Percentiles rank a stretch among this genome's conserved stretches.
Evolutionary conservation across 30 jellyfish, hydroid and myxozoan species (phyloP).

Genomic region (Turritopsis rubra): DNA sequence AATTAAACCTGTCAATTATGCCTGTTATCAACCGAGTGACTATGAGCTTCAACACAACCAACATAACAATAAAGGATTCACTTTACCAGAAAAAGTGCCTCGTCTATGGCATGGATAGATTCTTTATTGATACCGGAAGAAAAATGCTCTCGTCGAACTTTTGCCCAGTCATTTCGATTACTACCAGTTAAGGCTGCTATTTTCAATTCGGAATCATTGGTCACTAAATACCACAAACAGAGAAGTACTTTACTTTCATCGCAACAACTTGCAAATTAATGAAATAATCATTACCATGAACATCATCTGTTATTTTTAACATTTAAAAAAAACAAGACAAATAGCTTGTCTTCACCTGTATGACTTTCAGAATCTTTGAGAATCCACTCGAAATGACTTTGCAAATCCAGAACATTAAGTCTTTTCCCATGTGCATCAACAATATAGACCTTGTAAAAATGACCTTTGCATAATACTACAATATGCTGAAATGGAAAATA

Average conservation of each 20-base stretch:
- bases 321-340: too few relatives aligned
- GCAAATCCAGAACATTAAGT: conserved; percentile 66
- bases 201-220: conserved; percentile 26
- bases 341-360: too few relatives aligned
- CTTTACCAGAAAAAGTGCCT: conserved; percentile 73
- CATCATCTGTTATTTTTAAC: too few relatives aligned
- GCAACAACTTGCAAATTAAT: not conserved
- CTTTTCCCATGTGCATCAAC: conserved; percentile 86
- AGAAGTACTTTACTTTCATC: too few relatives aligned
- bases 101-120: conserved; percentile 73
- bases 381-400: conserved; percentile 82
- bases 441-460: conserved; percentile 61
- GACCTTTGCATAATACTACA: conserved; percentile 70
- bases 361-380: conserved; percentile 71
- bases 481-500: conserved; percentile 48
- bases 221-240: too few relatives aligned
- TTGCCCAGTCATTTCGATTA: conserved; percentile 87
- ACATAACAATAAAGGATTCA: not conserved
- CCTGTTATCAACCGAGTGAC: too few relatives aligned
- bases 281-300: not conserved
- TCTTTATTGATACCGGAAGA: conserved; percentile 77
- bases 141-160: conserved; percentile 62
- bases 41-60: not conserved
- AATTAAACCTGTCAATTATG: too few relatives aligned
- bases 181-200: conserved; percentile 89